Evolutionary conservation across 1,140 invertebrate species (phyloP).

Genomic region (Grapholita molesta): DNA sequence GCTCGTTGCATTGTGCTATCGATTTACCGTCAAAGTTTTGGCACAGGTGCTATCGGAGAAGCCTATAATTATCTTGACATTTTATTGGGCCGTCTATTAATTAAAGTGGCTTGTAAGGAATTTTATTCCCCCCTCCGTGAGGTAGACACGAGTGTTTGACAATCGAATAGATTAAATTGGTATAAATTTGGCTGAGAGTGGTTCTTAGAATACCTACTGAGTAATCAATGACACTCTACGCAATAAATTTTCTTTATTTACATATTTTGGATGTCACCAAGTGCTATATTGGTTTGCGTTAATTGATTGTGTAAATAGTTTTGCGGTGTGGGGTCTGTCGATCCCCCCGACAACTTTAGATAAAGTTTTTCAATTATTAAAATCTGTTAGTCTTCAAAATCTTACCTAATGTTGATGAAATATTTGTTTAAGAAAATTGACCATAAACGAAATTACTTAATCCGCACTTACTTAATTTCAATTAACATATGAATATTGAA

Average conservation of each 20-base stretch:
- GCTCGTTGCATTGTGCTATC: constrained; percentile 28
- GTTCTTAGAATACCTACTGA: not conserved
- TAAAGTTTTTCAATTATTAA: too few species aligned
- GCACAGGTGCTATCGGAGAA: constrained; percentile 44
- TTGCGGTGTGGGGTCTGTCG: too few species aligned
- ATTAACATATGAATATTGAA: too few species aligned
- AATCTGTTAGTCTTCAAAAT: too few species aligned
- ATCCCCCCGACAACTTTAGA: too few species aligned
- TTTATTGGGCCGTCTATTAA: constrained; percentile 46
- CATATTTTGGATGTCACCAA: not conserved
- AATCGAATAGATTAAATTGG: not conserved
- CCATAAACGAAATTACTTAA: too few species aligned
- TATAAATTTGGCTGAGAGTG: not conserved
- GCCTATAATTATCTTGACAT: constrained; percentile 53
- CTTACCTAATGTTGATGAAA: too few species aligned
- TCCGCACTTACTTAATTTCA: too few species aligned
- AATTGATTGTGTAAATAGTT: too few species aligned
- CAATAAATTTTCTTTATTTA: not conserved
- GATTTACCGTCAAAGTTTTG: constrained; percentile 46
- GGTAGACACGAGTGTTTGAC: not conserved
- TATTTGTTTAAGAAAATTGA: too few species aligned
- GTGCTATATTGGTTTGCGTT: too few species aligned
- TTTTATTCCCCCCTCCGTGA: not conserved
- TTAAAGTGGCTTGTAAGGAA: constrained; percentile 39
- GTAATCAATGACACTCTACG: not conserved